A percentile compares a stretch with the other conserved stretches of the same genome.
Conservation (phyloP, 2,113 vertebrate species). For the Triplophysa siluroides region DNA sequence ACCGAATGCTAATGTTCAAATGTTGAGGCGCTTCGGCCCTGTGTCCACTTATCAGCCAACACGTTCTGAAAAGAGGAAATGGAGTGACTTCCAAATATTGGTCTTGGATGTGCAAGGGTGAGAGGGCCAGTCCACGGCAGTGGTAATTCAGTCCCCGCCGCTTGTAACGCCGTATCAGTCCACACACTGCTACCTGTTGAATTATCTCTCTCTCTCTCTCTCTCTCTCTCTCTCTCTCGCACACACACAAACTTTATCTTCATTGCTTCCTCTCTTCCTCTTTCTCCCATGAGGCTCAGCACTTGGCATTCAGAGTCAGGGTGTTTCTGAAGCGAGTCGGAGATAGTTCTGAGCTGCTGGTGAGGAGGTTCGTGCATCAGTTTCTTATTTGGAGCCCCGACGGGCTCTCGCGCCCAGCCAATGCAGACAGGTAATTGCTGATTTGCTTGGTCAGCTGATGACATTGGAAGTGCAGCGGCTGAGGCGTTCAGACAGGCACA, state of each 20-base stretch:
- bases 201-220: conserved; percentile 39
- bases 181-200: conserved; percentile 50
- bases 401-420: conserved; percentile 73
- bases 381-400: conserved; percentile 76
- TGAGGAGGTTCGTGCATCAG: conserved; percentile 54
- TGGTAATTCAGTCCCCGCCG: conserved; percentile 30
- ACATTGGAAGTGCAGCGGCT: conserved; percentile 58
- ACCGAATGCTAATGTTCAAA: conserved; percentile 17
- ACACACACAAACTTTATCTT: background rate
- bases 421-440: conserved; percentile 75
- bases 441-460: conserved; percentile 76
- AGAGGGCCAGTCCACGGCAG: background rate
- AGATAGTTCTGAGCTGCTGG: conserved; percentile 76
- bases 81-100: conserved; percentile 40
- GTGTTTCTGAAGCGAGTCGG: conserved; percentile 64
- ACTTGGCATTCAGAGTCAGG: conserved; percentile 73
- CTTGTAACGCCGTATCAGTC: conserved; percentile 40
- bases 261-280: conserved; percentile 43
- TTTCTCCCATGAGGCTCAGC: conserved; percentile 58
- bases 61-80: background rate
- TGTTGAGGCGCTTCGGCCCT: conserved; percentile 17
- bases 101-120: conserved; percentile 27
- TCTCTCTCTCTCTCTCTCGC: conserved; percentile 14
- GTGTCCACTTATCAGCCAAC: conserved; percentile 37
- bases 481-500: conserved; percentile 46